These are phyloP conservation scores for Harpagoxenus sublaevis DNA, from an alignment of 2,888 invertebrate genomes.

Conservation along the genomic window DNA sequence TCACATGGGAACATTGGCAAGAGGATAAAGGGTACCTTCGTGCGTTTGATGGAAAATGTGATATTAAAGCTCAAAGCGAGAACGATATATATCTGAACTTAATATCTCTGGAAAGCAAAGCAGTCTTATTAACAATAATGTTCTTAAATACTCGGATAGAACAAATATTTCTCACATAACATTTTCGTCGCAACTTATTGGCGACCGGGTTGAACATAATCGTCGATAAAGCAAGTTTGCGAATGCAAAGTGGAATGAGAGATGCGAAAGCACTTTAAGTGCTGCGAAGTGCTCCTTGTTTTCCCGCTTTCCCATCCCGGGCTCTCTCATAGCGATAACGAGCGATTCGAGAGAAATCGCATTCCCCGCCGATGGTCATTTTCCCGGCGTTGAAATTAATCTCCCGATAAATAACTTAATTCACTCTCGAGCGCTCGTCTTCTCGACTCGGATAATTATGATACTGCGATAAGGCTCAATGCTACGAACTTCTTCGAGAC, in stretches of 20 bases:
- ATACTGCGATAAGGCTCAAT: slow-evolving; percentile 19
- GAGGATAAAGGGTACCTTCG: neutral
- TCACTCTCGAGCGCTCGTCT: slow-evolving; percentile 43
- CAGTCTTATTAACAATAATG: neutral
- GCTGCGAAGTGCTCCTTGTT: slow-evolving; percentile 58
- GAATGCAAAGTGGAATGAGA: slow-evolving; percentile 13
- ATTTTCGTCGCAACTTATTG: slow-evolving; percentile 3
- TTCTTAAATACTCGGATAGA: neutral
- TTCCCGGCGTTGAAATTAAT: slow-evolving; percentile 58
- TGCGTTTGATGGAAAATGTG: neutral
- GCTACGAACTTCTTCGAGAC: slow-evolving; percentile 24
- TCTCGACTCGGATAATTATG: slow-evolving; percentile 41
- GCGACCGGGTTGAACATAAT: neutral
- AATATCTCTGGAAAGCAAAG: neutral
- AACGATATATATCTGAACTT: neutral
- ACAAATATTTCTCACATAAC: neutral
- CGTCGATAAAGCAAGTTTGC: slow-evolving; percentile 19
- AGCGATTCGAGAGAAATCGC: slow-evolving; percentile 45
- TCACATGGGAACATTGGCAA: neutral
- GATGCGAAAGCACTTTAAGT: slow-evolving; percentile 55
- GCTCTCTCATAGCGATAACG: slow-evolving; percentile 22
- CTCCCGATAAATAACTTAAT: slow-evolving; percentile 66
- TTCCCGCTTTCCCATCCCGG: slow-evolving; percentile 57
- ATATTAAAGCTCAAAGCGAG: neutral
- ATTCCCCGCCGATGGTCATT: slow-evolving; percentile 31